Evolutionary conservation across 1,140 invertebrate species (phyloP).

Genomic region (Lutraria rhynchaena): DNA sequence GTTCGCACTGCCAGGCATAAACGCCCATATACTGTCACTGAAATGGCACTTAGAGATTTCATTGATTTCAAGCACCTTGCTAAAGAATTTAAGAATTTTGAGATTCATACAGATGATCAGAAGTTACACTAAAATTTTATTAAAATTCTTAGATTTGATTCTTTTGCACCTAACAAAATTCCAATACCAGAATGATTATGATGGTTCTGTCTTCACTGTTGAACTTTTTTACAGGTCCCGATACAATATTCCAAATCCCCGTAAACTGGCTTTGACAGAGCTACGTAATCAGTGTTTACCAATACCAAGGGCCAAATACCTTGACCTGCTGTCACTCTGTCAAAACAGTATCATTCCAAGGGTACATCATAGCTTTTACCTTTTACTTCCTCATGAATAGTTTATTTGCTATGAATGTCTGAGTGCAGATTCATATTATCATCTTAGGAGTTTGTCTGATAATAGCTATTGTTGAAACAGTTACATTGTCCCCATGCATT

Average conservation of each 20-base stretch:
- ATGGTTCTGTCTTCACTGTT: constrained; percentile 1
- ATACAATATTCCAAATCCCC: not conserved
- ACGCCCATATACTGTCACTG: constrained; percentile 11
- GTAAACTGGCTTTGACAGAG: not conserved
- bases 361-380: constrained; percentile 17
- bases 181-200: constrained; percentile 36
- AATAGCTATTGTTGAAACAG: too few species aligned
- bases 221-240: not conserved
- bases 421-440: too few species aligned
- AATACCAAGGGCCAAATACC: constrained; percentile 3
- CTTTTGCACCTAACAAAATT: not conserved
- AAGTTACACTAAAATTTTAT: constrained; percentile 11
- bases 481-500: too few species aligned
- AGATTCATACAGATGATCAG: not conserved
- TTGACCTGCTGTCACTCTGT: constrained; percentile 13
- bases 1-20: constrained; percentile 6
- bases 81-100: constrained; percentile 7
- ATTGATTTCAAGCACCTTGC: constrained; percentile 10
- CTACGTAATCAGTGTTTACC: not conserved
- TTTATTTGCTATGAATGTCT: too few species aligned
- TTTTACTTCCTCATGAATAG: constrained; percentile 22
- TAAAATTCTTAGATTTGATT: constrained; percentile 4
- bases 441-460: too few species aligned
- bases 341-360: not conserved
- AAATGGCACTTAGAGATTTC: constrained; percentile 15